phyloP scores from a whole-genome alignment of 2,113 vertebrate genomes.

The Semnopithecus entellus region DNA sequence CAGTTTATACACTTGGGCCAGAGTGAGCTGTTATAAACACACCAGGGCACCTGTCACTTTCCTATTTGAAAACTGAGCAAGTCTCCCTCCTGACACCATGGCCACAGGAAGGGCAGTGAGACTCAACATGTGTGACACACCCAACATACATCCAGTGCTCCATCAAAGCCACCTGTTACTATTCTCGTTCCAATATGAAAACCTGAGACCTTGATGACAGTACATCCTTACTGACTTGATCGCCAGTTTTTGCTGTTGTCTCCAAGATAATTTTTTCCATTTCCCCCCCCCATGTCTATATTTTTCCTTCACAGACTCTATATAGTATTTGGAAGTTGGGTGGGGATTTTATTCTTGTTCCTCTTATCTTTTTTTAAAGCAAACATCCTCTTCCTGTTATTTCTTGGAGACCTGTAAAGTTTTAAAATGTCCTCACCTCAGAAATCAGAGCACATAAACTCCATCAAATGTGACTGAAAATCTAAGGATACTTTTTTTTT shows the following conservation, averaged over 20 bases:
- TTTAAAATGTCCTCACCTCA: constrained; percentile 14
- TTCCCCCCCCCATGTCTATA: neutral
- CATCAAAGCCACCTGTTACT: neutral
- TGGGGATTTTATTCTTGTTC: neutral
- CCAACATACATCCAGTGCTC: neutral
- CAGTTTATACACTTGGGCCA: neutral
- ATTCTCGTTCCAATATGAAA: neutral
- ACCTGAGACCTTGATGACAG: neutral
- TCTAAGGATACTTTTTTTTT: constrained; percentile 13
- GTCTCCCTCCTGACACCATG: neutral
- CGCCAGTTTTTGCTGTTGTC: neutral
- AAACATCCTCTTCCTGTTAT: neutral
- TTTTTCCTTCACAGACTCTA: neutral
- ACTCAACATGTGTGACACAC: rapidly evolving
- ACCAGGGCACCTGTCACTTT: neutral
- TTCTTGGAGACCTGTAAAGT: constrained; percentile 27
- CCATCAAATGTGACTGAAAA: constrained; percentile 25
- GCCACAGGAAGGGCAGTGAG: neutral
- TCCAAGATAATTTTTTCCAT: neutral
- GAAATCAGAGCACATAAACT: constrained; percentile 35
- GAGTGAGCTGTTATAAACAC: neutral
- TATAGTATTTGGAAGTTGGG: neutral
- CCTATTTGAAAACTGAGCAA: neutral
- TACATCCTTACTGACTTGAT: neutral
- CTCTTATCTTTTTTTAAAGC: neutral